These are phyloP conservation scores for Hyphantria cunea DNA, from an alignment of 1,140 invertebrate genomes.

Conservation along the genomic window DNA sequence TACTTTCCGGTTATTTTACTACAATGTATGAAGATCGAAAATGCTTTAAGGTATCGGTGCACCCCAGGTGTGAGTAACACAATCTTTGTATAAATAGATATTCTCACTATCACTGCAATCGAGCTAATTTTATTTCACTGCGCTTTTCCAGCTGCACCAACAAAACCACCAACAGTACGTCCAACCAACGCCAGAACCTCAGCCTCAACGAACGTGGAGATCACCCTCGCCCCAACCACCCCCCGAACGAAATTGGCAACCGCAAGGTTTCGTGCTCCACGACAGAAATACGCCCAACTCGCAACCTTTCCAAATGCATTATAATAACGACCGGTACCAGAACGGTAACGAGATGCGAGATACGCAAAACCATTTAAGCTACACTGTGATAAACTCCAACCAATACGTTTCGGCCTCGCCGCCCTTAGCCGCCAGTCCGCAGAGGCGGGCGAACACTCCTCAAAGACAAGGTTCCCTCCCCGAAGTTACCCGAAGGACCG, in stretches of 20 bases:
- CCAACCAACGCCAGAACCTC: constrained; percentile 37
- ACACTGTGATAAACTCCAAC: constrained; percentile 70
- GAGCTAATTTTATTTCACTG: not conserved
- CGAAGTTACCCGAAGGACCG: constrained; percentile 46
- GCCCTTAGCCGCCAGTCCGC: constrained; percentile 56
- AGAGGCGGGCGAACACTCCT: constrained; percentile 59
- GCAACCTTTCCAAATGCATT: constrained; percentile 57
- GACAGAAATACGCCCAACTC: constrained; percentile 59
- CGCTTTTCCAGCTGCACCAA: constrained; percentile 57
- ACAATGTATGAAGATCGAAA: not conserved
- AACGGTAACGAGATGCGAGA: constrained; percentile 69
- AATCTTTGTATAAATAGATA: not conserved
- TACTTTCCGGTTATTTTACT: too few relatives aligned
- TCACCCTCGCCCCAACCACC: constrained; percentile 64
- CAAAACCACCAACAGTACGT: constrained; percentile 55
- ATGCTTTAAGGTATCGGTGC: not conserved
- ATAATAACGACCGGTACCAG: constrained; percentile 65
- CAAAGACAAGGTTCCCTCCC: constrained; percentile 64
- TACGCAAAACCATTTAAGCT: constrained; percentile 69
- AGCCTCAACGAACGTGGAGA: constrained; percentile 62
- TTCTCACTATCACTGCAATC: not conserved
- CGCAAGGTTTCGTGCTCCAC: constrained; percentile 72
- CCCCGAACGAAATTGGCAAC: constrained; percentile 59
- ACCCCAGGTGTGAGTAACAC: constrained; percentile 5
- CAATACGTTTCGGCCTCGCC: constrained; percentile 55